Base-by-base conservation (phyloP, 2,888 invertebrate species). In the Carpatolechia fugitivella region DNA sequence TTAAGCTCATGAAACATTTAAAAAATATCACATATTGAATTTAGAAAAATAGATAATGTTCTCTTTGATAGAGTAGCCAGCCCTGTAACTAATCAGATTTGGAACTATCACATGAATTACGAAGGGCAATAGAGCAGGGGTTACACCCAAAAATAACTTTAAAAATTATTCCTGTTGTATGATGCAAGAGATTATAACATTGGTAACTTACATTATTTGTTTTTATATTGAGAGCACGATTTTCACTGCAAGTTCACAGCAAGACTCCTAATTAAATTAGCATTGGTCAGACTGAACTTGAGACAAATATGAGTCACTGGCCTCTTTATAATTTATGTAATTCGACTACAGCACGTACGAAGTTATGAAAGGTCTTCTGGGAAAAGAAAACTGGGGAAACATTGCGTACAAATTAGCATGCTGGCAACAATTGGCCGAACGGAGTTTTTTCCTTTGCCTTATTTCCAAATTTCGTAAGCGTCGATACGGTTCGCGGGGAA, bases 401-500 rank as follows among this genome's bases (percentile, higher is more conserved):
- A 56, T 77, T 76, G 73, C 72, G 68, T 72, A 71, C 63, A 65
- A 84, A 87, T 89, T 89, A 87, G 80, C 84, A 83, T 85, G 74
- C 76, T 69, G 72, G 82, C 76, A 78, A 78, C 80, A 80, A 78
- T 77, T 73, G 68, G 71, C 74, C 66, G 64, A 76, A 78, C 70
- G 72, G 11, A 70, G 82, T 82, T 85, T 80, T 72, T 61, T 71
- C 70, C 64, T 67, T 64, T 68, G 41, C 52, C 41, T 30, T 52
- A 52, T 31, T 52, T 50, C 38, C 68, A 56, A 64, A 75, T 82
- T 81, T 82, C 77, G 69, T 70, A 82, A 87, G 68, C 62, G 61
- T 56, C 78, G 87, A 82, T 81, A 81, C 87, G 83, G 82, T 87
- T 77, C 76, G 78, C 64, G 70, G 76, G 69, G 80, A 85, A 84